Evolutionary conservation across 2,113 vertebrate genomes (phyloP).

Genomic region (Apodemus sylvaticus): DNA sequence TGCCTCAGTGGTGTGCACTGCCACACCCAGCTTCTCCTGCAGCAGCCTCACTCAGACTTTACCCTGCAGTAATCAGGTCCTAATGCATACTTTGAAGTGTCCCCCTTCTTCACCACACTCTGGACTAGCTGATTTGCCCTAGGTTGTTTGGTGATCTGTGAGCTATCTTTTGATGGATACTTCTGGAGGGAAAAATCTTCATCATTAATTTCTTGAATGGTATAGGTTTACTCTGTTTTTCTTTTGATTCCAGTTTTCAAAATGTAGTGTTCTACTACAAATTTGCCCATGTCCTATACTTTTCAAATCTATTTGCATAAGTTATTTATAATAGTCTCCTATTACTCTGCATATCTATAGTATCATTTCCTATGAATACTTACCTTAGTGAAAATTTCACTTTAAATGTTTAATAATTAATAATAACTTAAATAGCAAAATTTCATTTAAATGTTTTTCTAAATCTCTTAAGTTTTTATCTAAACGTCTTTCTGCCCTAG

Average conservation of each 20-base stretch:
- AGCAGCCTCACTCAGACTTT: neutral
- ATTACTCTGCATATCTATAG: neutral
- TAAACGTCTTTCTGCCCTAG: neutral
- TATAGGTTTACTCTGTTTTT: neutral
- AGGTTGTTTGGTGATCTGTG: neutral
- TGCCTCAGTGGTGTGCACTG: neutral
- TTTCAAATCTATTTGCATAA: neutral
- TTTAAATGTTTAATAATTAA: neutral
- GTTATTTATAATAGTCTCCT: neutral
- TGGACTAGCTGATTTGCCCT: neutral
- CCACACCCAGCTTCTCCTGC: neutral
- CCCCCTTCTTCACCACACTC: too few species aligned
- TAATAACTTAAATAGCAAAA: neutral
- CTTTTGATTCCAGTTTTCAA: neutral
- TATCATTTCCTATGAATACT: neutral
- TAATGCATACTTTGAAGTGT: neutral
- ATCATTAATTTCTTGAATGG: neutral
- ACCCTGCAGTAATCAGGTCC: neutral
- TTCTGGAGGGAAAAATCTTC: neutral
- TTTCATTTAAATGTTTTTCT: neutral
- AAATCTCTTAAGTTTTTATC: neutral
- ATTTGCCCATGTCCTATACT: neutral
- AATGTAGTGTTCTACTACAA: neutral
- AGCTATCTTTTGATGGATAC: neutral
- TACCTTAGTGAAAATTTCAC: neutral